Percentiles rank a stretch among this genome's conserved stretches.
phyloP scores from a whole-genome alignment of 2,113 vertebrate genomes.

The Pterocles burchelli region DNA sequence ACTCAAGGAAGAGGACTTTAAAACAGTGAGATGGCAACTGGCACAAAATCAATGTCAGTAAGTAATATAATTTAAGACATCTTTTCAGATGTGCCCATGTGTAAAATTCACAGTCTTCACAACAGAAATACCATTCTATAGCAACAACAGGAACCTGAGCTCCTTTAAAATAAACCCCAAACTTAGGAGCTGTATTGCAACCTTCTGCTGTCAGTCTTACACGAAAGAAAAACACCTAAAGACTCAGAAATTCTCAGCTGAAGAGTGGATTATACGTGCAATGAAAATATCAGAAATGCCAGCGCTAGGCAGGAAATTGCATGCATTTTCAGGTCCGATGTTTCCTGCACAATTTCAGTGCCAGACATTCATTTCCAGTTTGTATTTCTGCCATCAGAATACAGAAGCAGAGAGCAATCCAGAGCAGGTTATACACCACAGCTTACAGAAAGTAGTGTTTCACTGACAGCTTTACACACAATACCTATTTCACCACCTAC shows the following conservation, averaged over 20 bases:
- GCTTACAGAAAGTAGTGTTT: background rate
- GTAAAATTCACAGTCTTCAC: background rate
- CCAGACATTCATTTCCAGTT: slow-evolving; percentile 36
- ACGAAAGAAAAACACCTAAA: background rate
- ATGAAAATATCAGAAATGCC: background rate
- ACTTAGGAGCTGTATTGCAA: background rate
- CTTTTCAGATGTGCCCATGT: background rate
- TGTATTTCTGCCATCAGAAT: background rate
- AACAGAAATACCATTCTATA: background rate
- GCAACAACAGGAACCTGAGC: background rate
- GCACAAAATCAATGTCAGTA: background rate
- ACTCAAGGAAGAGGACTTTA: background rate
- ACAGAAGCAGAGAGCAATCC: slow-evolving; percentile 7
- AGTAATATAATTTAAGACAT: background rate
- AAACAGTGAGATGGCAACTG: background rate
- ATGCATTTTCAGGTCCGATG: slow-evolving; percentile 1
- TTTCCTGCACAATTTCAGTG: background rate
- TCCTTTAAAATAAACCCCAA: background rate
- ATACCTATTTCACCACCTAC: background rate
- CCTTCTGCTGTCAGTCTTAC: background rate
- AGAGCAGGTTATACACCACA: background rate
- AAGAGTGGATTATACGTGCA: background rate
- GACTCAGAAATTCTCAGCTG: background rate
- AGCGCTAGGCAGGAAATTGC: slow-evolving; percentile 9
- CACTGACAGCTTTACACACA: background rate